A percentile compares a stretch with the other conserved stretches of the same genome.
phyloP scores from a whole-genome alignment of 2,888 invertebrate genomes.

The Oligia fasciuncula region DNA sequence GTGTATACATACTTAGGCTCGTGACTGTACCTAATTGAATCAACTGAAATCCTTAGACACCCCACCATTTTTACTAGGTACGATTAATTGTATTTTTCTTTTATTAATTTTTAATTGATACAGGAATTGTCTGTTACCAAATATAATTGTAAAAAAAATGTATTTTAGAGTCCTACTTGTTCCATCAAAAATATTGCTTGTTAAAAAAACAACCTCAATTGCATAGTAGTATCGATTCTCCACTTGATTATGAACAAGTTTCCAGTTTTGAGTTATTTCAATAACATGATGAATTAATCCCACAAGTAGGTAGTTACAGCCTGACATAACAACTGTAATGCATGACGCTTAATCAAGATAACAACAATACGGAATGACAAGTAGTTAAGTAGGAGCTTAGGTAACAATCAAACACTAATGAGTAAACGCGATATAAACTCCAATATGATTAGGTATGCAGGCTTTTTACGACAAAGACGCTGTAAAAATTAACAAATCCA shows the following conservation, averaged over 20 bases:
- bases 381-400: conserved; percentile 25
- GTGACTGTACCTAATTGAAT: background rate
- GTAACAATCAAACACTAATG: conserved; percentile 35
- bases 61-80: background rate
- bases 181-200: background rate
- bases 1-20: no score
- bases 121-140: background rate
- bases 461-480: conserved; percentile 7
- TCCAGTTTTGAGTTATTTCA: background rate
- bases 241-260: background rate
- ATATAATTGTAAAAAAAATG: background rate
- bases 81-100: background rate
- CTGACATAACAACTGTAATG: conserved; percentile 15
- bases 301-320: background rate
- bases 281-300: background rate
- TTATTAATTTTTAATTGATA: background rate
- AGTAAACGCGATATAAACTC: conserved; percentile 31
- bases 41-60: background rate
- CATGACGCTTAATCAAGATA: conserved; percentile 29
- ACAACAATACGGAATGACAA: conserved; percentile 24
- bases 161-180: background rate
- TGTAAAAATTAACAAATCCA: conserved; percentile 3
- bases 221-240: background rate
- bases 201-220: background rate
- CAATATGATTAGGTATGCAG: conserved; percentile 3